These are phyloP conservation scores for Characodon lateralis DNA, from an alignment of 2,797 vertebrate genomes.

Conservation along the genomic window DNA sequence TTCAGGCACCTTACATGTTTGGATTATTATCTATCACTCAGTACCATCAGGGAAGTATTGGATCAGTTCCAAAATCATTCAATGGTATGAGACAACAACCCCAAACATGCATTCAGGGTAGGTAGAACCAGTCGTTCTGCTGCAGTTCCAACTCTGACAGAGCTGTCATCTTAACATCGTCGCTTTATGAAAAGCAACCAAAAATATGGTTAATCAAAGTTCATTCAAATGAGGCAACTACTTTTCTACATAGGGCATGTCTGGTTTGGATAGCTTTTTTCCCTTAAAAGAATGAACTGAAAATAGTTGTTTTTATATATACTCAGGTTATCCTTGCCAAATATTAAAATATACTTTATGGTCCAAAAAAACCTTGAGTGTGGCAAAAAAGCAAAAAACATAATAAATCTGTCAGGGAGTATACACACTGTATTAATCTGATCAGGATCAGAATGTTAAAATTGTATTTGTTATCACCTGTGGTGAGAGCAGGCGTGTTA, in stretches of 20 bases:
- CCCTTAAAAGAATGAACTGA: too few relatives aligned
- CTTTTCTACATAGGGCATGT: too few relatives aligned
- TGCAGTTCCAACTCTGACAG: neutral
- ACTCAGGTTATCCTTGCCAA: too few relatives aligned
- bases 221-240: too few relatives aligned
- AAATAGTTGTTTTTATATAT: too few relatives aligned
- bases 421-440: neutral
- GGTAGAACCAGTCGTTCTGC: neutral
- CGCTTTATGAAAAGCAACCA: neutral
- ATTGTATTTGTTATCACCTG: constrained; percentile 8
- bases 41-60: neutral
- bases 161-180: neutral
- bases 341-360: neutral
- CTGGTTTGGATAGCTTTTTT: too few relatives aligned
- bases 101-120: constrained; percentile 3
- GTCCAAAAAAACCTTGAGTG: neutral
- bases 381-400: neutral
- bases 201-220: too few relatives aligned
- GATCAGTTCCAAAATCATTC: constrained; percentile 4
- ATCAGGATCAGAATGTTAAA: constrained; percentile 1
- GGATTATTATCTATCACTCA: constrained; percentile 16
- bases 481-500: constrained; percentile 19
- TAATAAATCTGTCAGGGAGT: neutral
- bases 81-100: neutral
- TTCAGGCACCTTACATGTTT: constrained; percentile 1